phyloP scores from a whole-genome alignment of 1,140 invertebrate genomes.

The Littorina saxatilis region DNA sequence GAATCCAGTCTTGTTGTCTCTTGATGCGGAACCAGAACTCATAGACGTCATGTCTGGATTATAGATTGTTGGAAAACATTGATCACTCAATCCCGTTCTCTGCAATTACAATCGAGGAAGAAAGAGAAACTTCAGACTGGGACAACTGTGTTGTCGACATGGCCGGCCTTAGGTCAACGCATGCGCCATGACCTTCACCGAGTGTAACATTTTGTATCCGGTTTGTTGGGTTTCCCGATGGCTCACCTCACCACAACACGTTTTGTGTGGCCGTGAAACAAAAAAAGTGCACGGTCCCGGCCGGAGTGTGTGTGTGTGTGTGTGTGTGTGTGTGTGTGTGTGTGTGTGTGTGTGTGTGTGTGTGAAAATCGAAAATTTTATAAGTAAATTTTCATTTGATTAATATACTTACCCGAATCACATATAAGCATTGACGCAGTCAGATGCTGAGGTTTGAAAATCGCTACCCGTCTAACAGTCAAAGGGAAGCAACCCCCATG shows the following conservation, averaged over 20 bases:
- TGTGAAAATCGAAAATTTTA: no score
- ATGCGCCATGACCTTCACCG: conserved; percentile 40
- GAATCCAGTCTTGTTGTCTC: conserved; percentile 56
- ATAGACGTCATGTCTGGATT: conserved; percentile 36
- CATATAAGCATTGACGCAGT: no score
- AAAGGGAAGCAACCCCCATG: no score
- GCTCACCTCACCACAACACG: neutral
- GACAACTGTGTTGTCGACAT: conserved; percentile 51
- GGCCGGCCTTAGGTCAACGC: conserved; percentile 39
- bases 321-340: neutral
- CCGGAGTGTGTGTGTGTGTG: no score
- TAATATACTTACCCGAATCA: no score
- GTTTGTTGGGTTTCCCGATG: neutral
- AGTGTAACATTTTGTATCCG: neutral
- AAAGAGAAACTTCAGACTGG: conserved; percentile 12
- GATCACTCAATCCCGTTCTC: neutral
- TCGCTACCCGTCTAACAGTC: no score
- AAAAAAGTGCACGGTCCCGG: no score
- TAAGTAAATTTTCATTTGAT: no score
- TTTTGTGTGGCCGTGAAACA: no score
- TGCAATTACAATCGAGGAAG: neutral
- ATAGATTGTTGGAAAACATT: neutral
- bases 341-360: neutral
- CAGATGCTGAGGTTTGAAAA: no score
- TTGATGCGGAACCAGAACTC: conserved; percentile 39